Percentiles rank a stretch among this genome's conserved stretches.
phyloP scores from a whole-genome alignment of 2,797 vertebrate species.

The Catamblyrhynchus diadema region DNA sequence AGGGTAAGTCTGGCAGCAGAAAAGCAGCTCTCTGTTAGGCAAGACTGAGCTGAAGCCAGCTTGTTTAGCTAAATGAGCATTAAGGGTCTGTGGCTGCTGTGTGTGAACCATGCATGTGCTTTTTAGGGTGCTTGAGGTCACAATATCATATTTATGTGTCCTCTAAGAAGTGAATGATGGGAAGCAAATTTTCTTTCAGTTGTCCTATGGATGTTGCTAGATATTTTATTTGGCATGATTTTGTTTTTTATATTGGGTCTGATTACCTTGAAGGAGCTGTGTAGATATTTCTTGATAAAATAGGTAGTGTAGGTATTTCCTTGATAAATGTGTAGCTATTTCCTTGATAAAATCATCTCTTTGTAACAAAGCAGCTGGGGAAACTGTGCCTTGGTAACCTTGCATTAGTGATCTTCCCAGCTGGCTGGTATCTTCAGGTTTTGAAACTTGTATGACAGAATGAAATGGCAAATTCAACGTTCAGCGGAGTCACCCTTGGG shows the following conservation, averaged over 20 bases:
- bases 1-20: neutral
- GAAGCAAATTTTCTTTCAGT: neutral
- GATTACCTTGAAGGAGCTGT: neutral
- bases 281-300: neutral
- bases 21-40: neutral
- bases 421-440: neutral
- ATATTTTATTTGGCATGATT: neutral
- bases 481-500: neutral
- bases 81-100: neutral
- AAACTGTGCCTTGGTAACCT: neutral
- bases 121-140: neutral
- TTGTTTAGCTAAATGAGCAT: neutral
- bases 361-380: neutral
- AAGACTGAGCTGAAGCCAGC: neutral
- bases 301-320: too few relatives aligned
- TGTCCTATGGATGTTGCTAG: neutral
- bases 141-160: neutral
- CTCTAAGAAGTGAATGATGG: neutral
- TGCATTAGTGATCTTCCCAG: neutral
- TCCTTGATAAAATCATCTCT: neutral
- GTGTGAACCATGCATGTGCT: neutral
- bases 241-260: neutral
- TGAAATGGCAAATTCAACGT: neutral
- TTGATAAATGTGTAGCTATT: neutral
- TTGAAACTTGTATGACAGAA: neutral